These are phyloP conservation scores for Ianthella basta DNA, from an alignment of 37 sponge, comb jelly and placozoan genomes.

Conservation along the genomic window DNA sequence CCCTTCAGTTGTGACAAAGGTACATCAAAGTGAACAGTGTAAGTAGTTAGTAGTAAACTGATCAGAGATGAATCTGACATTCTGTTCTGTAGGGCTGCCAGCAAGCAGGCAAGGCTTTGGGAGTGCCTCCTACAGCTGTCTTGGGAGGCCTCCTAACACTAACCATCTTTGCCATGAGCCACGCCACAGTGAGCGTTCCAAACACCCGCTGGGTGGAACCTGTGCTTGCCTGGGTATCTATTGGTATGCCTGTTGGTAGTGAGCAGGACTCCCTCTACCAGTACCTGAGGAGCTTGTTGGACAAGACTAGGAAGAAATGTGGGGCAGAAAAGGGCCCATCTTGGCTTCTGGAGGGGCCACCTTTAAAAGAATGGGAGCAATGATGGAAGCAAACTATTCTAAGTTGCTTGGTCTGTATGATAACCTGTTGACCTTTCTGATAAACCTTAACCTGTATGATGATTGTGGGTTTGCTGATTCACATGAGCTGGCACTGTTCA, in stretches of 20 bases:
- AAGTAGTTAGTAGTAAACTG: background rate
- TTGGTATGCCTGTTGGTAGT: constrained; percentile 45
- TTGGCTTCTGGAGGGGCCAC: constrained; percentile 30
- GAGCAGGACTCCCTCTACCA: constrained; percentile 4
- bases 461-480: constrained; percentile 30
- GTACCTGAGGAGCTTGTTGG: background rate
- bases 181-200: constrained; percentile 14
- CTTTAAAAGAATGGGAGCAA: constrained; percentile 42
- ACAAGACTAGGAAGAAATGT: background rate
- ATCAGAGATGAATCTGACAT: too few relatives aligned
- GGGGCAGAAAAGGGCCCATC: background rate
- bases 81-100: constrained; percentile 27
- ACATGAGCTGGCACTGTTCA: constrained; percentile 40
- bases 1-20: background rate
- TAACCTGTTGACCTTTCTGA: constrained; percentile 33
- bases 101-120: constrained; percentile 35
- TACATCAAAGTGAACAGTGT: background rate
- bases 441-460: constrained; percentile 20
- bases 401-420: constrained; percentile 35
- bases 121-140: constrained; percentile 46
- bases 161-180: constrained; percentile 13
- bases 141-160: constrained; percentile 6
- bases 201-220: constrained; percentile 50
- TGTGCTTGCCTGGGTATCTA: constrained; percentile 39
- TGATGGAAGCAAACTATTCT: constrained; percentile 17